phyloP scores from a whole-genome alignment of 1,140 invertebrate species.

The Aphidius ervi region DNA sequence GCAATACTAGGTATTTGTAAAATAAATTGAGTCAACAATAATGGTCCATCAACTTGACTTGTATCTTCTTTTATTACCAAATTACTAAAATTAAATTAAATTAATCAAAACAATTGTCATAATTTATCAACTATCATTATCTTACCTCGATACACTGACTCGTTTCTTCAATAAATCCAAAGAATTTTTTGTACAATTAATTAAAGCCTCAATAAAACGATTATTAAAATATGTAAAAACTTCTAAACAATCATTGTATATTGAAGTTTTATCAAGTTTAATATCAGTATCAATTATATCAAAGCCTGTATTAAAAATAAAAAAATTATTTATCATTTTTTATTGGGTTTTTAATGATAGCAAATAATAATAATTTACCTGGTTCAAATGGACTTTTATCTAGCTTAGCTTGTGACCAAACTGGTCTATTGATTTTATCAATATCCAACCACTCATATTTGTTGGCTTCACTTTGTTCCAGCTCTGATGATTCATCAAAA shows the following conservation, averaged over 20 bases:
- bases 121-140: background rate
- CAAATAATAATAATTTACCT: slow-evolving; percentile 38
- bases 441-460: slow-evolving; percentile 63
- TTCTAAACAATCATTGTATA: slow-evolving; percentile 70
- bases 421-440: slow-evolving; percentile 56
- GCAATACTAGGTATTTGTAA: slow-evolving; percentile 61
- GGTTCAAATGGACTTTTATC: slow-evolving; percentile 51
- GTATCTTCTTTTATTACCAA: slow-evolving; percentile 48
- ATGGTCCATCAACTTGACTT: slow-evolving; percentile 48
- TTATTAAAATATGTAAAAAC: slow-evolving; percentile 70
- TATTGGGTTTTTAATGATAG: background rate
- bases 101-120: no score
- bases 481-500: slow-evolving; percentile 54
- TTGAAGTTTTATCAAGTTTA: slow-evolving; percentile 56
- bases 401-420: slow-evolving; percentile 56
- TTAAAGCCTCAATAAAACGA: slow-evolving; percentile 65
- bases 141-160: slow-evolving; percentile 56
- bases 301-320: slow-evolving; percentile 49
- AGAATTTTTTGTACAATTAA: slow-evolving; percentile 65
- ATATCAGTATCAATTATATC: slow-evolving; percentile 57
- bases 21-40: slow-evolving; percentile 60
- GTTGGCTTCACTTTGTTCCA: slow-evolving; percentile 42
- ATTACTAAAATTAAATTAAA: slow-evolving; percentile 22
- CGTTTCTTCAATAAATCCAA: slow-evolving; percentile 63
- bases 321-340: slow-evolving; percentile 9